A percentile compares a stretch with the other conserved stretches of the same genome.
These are phyloP conservation scores for Orthonevra nobilis DNA, from an alignment of 2,888 invertebrate species.

Conservation along the genomic window DNA sequence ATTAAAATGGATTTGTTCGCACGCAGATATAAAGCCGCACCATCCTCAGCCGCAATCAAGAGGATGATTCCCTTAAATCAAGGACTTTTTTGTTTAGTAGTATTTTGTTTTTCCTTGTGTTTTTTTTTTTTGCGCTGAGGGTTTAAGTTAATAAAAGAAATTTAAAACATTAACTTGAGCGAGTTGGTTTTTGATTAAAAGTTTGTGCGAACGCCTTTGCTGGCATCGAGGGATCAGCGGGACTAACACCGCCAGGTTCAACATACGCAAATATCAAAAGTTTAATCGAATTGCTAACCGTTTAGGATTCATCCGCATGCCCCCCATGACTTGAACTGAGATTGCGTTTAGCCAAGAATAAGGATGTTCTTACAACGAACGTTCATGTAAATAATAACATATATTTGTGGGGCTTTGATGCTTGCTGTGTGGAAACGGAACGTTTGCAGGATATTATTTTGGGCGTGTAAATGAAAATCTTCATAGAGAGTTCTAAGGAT, in stretches of 20 bases:
- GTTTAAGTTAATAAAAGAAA: slow-evolving; percentile 25
- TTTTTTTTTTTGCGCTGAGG: neutral
- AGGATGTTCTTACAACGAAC: too few relatives aligned
- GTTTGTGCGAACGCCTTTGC: neutral
- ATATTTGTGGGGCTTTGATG: too few relatives aligned
- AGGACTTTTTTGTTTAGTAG: neutral
- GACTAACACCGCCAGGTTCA: slow-evolving; percentile 2
- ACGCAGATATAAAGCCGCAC: slow-evolving; percentile 45
- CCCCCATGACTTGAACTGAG: too few relatives aligned
- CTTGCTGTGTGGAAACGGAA: too few relatives aligned
- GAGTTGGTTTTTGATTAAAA: slow-evolving; percentile 60
- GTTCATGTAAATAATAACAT: too few relatives aligned
- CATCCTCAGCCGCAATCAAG: slow-evolving; percentile 23
- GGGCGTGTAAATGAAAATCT: too few relatives aligned
- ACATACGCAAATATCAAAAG: slow-evolving; percentile 31
- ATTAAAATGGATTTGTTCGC: slow-evolving; percentile 58
- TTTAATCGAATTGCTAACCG: slow-evolving; percentile 26
- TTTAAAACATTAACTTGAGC: slow-evolving; percentile 43
- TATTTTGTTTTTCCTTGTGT: neutral
- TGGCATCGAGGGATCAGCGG: slow-evolving; percentile 9
- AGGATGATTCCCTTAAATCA: slow-evolving; percentile 13
- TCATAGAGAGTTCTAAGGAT: too few relatives aligned
- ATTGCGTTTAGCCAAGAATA: too few relatives aligned
- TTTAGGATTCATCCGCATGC: neutral
- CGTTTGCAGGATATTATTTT: too few relatives aligned